Conservation (phyloP, 2,797 vertebrate species). For the Bradypodion pumilum region DNA sequence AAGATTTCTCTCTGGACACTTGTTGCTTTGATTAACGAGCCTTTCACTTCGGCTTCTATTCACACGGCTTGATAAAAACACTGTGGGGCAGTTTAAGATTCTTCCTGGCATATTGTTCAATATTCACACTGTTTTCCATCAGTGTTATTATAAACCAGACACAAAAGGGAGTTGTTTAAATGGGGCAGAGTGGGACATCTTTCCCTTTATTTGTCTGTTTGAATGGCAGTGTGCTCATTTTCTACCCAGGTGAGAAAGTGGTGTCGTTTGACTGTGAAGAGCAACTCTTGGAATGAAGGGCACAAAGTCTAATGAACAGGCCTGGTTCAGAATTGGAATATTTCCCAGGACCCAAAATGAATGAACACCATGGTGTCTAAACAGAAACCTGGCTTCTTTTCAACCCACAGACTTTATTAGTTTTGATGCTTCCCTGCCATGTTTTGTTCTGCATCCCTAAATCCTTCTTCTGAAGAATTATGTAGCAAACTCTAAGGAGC, state of each 20-base stretch:
- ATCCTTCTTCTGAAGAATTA: conserved; percentile 60
- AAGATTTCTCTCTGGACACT: conserved; percentile 43
- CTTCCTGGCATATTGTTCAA: conserved; percentile 63
- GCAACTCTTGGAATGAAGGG: conserved; percentile 5
- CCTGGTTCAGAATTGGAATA: conserved; percentile 50
- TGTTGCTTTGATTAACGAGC: conserved; percentile 61
- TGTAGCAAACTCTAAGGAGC: conserved; percentile 62
- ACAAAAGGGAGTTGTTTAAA: conserved; percentile 69
- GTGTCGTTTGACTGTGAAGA: conserved; percentile 53
- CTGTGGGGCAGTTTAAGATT: conserved; percentile 50
- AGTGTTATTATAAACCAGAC: conserved; percentile 61
- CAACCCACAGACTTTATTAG: conserved; percentile 63
- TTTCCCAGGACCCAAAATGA: conserved; percentile 66
- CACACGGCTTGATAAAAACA: conserved; percentile 59
- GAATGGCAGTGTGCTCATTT: conserved; percentile 62
- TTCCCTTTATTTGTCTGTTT: conserved; percentile 47
- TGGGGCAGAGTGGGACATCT: conserved; percentile 35
- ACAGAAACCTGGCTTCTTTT: conserved; percentile 73
- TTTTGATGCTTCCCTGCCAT: conserved; percentile 53
- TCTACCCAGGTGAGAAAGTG: conserved; percentile 70
- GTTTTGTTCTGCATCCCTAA: conserved; percentile 64
- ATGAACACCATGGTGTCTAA: conserved; percentile 61
- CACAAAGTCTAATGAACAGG: conserved; percentile 67
- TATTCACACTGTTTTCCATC: conserved; percentile 60
- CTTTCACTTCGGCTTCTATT: conserved; percentile 46